These are phyloP conservation scores for Proteles cristata DNA, from an alignment of 2,113 vertebrate species.

Conservation along the genomic window DNA sequence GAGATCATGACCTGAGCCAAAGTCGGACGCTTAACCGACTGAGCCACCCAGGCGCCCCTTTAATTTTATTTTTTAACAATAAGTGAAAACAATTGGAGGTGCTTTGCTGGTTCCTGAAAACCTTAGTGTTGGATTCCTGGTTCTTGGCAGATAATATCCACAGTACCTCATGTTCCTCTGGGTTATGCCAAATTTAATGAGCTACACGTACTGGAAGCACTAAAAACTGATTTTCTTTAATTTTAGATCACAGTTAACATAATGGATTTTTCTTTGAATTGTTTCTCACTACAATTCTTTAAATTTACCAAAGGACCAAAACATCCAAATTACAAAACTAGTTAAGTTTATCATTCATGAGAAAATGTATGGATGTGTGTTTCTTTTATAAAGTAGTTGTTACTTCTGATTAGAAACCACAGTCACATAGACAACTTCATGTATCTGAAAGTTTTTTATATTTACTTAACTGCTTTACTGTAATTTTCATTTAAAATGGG, in stretches of 20 bases:
- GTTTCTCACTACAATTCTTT: constrained; percentile 66
- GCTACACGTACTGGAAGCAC: constrained; percentile 80
- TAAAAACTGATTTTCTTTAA: constrained; percentile 80
- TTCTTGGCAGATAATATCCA: constrained; percentile 81
- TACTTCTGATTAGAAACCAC: constrained; percentile 55
- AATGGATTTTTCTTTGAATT: constrained; percentile 80
- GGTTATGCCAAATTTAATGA: constrained; percentile 77
- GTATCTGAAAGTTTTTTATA: constrained; percentile 44
- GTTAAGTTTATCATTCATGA: constrained; percentile 44
- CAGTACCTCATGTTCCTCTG: constrained; percentile 82
- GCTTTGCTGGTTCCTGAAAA: constrained; percentile 81
- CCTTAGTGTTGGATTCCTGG: constrained; percentile 77
- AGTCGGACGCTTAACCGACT: no score
- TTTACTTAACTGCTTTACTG: background rate
- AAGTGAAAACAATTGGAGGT: constrained; percentile 69
- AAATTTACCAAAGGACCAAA: constrained; percentile 67
- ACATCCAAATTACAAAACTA: constrained; percentile 47
- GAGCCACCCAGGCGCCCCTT: constrained; percentile 32
- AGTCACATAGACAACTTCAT: background rate
- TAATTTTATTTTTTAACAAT: constrained; percentile 71
- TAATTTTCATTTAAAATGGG: constrained; percentile 52
- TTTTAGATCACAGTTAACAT: constrained; percentile 81
- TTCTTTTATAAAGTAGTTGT: constrained; percentile 24
- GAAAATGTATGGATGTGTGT: constrained; percentile 46
- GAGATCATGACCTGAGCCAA: no score